Base-by-base conservation (phyloP, 2,888 invertebrate species). In the Strigamia maritima region DNA sequence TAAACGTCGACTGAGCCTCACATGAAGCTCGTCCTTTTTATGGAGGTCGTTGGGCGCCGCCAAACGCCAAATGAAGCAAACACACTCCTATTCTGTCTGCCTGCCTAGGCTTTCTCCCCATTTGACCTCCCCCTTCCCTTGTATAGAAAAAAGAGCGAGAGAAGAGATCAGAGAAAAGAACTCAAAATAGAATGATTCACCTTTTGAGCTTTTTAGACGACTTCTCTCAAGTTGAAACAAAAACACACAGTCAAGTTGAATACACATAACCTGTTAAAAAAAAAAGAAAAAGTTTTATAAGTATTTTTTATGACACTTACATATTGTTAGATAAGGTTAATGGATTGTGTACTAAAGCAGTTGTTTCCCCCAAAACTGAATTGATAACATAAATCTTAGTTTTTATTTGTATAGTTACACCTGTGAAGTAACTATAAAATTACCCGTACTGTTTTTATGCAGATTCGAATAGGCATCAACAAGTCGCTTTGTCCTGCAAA, bases 1-100 rank as follows among this genome's bases (percentile, higher is more conserved):
- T 75, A 75, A 75, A 75, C 75, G 75, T 75, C 75, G 75, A 19
- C 75, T 38, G 75, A 75, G 75, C 28, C 70, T 70, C 70, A 70
- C 70, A 70, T 70, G 70, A 26, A 70, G 70, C 70, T 28, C 70
- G 70, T 24, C 70, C 70, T 70, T 70, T 70, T 70, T 70, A 70
- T 70, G 70, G 70, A 70, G 70, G 70, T 70, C 28, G 70, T 70
- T 70, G 70, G 70, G 70, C 70, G 70, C 70, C 70, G 70, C 70
- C 70, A 70, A 70, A 70, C 70, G 70, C 70, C 70, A 70, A 70
- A 70, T 70, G 70, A 70, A 70, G 70, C 70, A 70, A 70, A 70
- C 70, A 70, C 70, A 28, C 70, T 70, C 70, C 70, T 70, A 70
- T 70, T 70, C 70, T 70, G 70, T 70, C 70, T 16, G 70, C 70